phyloP scores from a whole-genome alignment of 2,888 invertebrate species.

The Lordiphosa fenestrarum region DNA sequence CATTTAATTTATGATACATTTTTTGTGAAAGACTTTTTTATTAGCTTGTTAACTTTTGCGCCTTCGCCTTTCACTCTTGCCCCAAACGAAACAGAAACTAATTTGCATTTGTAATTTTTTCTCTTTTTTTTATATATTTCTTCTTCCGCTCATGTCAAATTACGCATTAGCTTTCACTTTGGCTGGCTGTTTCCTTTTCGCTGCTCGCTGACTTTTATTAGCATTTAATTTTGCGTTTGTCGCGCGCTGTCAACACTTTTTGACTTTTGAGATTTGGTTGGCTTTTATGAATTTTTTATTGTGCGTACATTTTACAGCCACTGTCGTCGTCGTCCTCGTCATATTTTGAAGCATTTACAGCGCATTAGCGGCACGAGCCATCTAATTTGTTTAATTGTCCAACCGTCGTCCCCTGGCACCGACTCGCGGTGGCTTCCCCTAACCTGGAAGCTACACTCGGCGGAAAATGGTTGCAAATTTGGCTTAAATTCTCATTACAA shows the following conservation, averaged over 20 bases:
- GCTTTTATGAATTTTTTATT: conserved; percentile 43
- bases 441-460: too few relatives aligned
- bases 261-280: conserved; percentile 30
- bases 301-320: conserved; percentile 35
- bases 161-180: conserved; percentile 61
- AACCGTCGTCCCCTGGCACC: neutral
- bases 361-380: conserved; percentile 19
- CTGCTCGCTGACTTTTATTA: conserved; percentile 58
- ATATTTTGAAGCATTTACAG: conserved; percentile 33
- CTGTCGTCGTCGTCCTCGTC: conserved; percentile 4
- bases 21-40: conserved; percentile 63
- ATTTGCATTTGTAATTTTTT: conserved; percentile 76
- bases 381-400: conserved; percentile 38
- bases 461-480: too few relatives aligned
- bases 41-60: conserved; percentile 63
- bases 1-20: conserved; percentile 73
- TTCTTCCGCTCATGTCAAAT: conserved; percentile 63
- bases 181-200: conserved; percentile 18
- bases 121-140: conserved; percentile 37
- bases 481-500: too few relatives aligned
- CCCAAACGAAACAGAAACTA: conserved; percentile 39
- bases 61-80: conserved; percentile 29
- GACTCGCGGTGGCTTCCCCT: neutral
- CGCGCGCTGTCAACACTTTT: conserved; percentile 53
- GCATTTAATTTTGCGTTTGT: conserved; percentile 61